Conservation (phyloP, 1,140 invertebrate genomes). For the Coboldia fuscipes region DNA sequence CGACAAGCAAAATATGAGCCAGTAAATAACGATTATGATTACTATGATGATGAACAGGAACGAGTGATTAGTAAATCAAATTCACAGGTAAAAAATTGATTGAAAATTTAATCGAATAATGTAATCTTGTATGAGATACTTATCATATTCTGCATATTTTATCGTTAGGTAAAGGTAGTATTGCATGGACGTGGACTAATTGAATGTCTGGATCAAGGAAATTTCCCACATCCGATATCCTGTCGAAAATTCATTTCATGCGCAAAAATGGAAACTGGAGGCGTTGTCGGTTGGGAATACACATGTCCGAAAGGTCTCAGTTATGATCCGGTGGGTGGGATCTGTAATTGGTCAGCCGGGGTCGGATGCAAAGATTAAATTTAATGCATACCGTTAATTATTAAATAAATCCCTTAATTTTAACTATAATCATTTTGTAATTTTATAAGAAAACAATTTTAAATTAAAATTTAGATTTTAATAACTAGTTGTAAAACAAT, state of each 20-base stretch:
- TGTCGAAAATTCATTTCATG: slow-evolving; percentile 79
- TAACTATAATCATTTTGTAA: no score
- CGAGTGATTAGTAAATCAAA: slow-evolving; percentile 27
- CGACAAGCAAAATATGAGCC: slow-evolving; percentile 17
- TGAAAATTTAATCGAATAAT: neutral
- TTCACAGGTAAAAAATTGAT: neutral
- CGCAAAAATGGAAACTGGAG: slow-evolving; percentile 52
- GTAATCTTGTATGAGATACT: slow-evolving; percentile 7
- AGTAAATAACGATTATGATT: slow-evolving; percentile 38
- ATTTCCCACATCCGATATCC: slow-evolving; percentile 68
- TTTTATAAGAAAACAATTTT: no score
- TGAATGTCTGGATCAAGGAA: slow-evolving; percentile 65
- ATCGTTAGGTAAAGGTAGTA: slow-evolving; percentile 13
- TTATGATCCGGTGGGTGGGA: slow-evolving; percentile 71
- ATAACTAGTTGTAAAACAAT: no score
- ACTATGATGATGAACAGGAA: slow-evolving; percentile 38
- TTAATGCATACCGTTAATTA: no score
- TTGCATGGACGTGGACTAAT: slow-evolving; percentile 32
- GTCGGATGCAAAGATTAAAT: slow-evolving; percentile 33
- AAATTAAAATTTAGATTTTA: no score
- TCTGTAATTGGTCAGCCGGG: slow-evolving; percentile 70
- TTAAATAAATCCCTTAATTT: no score
- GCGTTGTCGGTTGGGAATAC: slow-evolving; percentile 63
- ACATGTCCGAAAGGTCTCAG: slow-evolving; percentile 62
- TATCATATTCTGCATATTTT: slow-evolving; percentile 1